Base-by-base conservation (phyloP, 2,113 vertebrate genomes). In the Boulengeromyrus knoepffleri region DNA sequence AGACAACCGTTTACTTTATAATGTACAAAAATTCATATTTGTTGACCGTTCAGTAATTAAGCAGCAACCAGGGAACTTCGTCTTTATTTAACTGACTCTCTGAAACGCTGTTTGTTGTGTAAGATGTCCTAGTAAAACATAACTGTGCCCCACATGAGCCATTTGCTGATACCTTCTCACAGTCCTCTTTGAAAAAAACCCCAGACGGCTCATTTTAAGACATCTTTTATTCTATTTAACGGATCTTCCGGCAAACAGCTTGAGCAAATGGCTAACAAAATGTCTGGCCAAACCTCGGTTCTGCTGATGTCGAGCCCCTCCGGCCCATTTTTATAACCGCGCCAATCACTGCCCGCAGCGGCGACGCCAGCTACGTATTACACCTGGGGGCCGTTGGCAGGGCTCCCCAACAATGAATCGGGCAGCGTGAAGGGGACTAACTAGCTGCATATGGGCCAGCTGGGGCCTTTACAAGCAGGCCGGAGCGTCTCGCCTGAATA, bases 381-480 rank as follows among this genome's bases (percentile, higher is more conserved):
- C 49, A 13, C 88, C 89, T 90, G 74, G 84, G 88, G 85, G 87
- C 74, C 52, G 66, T 17, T 87, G 50, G 39, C 52, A 21, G 89
- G 85, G n/a, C 89, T 88, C 89, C 58, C 87, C 12, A 85, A 89
- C 74, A 66, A 53, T 70, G 45, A 83, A 88, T 62, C 83, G 27
- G 21, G 53, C 90, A 85, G 90, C 62, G 86, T 91, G 88, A 89
- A 85, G 83, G 88, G 56, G 84, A 89, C 42, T 93, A 93, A 92
- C 89, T 87, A 90, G 84, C 84, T 91, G 91, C 93, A 93, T 80
- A 91, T 93, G 93, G 89, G 88, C 90, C 91, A 92, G 90, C 90
- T 90, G 90, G 89, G 91, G 49, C 7, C 88, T 90, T 88, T 90
- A 89, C 36, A 58, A n/a, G 74, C 89, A 53, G 90, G 88, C 89